A percentile compares a stretch with the other conserved stretches of the same genome.
Conservation (phyloP, 1,140 invertebrate genomes). For the Platorchestia sp. region DNA sequence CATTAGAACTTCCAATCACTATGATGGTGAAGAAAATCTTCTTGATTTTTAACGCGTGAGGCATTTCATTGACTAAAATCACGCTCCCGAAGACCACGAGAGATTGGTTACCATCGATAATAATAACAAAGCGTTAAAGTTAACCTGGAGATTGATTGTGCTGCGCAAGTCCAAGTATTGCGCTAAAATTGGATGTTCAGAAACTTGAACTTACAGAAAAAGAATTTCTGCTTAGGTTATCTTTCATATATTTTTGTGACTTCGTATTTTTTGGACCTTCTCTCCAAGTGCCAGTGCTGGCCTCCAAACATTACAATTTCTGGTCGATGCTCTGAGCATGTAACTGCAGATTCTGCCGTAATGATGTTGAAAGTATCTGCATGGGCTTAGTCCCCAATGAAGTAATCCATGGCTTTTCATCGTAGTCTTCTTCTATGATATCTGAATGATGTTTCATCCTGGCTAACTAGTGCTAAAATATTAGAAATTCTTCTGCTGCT, state of each 20-base stretch:
- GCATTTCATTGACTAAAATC: not conserved
- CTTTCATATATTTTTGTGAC: not conserved
- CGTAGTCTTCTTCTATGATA: too few species aligned
- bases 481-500: too few species aligned
- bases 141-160: not conserved
- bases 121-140: not conserved
- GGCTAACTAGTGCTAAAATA: too few species aligned
- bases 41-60: not conserved
- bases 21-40: not conserved
- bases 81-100: not conserved
- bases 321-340: too few species aligned
- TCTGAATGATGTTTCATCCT: too few species aligned
- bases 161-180: not conserved
- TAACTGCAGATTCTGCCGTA: too few species aligned
- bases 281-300: too few species aligned
- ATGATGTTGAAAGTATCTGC: too few species aligned
- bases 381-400: too few species aligned
- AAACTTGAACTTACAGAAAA: not conserved
- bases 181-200: not conserved
- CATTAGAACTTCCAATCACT: not conserved
- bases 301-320: too few species aligned
- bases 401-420: too few species aligned
- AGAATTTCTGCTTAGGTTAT: not conserved
- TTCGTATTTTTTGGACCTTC: not conserved
- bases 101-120: not conserved